Evolutionary conservation across 2,797 vertebrate genomes (phyloP).

Genomic region (Vireo griseus): DNA sequence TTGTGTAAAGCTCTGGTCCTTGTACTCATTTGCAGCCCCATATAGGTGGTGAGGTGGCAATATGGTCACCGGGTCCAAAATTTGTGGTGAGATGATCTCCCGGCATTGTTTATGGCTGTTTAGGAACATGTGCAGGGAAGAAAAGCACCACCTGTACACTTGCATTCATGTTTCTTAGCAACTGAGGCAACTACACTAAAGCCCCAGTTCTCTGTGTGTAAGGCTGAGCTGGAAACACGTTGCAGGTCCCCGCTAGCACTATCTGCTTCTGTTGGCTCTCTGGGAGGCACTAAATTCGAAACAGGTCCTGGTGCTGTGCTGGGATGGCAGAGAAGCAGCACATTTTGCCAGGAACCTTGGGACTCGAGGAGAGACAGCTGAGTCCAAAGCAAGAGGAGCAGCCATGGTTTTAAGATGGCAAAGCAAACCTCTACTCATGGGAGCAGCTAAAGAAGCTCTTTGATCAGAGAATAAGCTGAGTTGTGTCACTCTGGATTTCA

Average conservation of each 20-base stretch:
- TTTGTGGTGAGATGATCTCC: background rate
- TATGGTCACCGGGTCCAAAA: accelerated
- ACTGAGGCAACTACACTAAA: background rate
- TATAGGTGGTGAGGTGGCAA: background rate
- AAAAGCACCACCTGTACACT: background rate
- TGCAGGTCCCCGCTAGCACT: background rate
- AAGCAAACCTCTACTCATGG: background rate
- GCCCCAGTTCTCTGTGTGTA: background rate
- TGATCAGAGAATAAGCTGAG: background rate
- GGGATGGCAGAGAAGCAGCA: background rate
- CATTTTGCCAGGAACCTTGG: background rate
- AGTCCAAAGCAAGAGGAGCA: background rate
- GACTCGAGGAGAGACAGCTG: background rate
- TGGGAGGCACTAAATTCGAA: background rate
- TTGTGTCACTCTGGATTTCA: background rate
- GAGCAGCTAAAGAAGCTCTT: background rate
- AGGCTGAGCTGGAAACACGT: background rate
- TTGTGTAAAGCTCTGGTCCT: background rate
- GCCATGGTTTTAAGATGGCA: background rate
- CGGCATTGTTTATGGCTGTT: background rate
- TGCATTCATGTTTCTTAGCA: background rate
- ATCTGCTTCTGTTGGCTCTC: background rate
- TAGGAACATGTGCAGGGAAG: background rate
- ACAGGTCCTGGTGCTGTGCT: background rate
- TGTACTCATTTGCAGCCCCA: background rate